Percentiles rank a stretch among this genome's conserved stretches.
These are phyloP conservation scores for Neostethus bicornis DNA, from an alignment of 2,797 vertebrate genomes.

Conservation along the genomic window DNA sequence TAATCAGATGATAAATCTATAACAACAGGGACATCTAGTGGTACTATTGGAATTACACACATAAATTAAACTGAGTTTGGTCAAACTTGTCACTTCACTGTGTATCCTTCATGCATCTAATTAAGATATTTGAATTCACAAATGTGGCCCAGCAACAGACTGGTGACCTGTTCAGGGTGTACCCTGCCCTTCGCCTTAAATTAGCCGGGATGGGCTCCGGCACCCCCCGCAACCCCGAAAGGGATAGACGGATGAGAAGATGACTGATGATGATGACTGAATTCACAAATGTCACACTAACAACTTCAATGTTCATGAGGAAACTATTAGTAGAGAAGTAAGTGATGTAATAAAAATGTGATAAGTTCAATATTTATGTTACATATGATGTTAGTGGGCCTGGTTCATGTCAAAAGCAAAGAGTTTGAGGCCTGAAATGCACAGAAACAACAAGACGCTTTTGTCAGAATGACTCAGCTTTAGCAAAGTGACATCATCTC, in stretches of 20 bases:
- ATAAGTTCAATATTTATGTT: conserved; percentile 48
- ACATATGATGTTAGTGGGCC: conserved; percentile 49
- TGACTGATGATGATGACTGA: conserved; percentile 9
- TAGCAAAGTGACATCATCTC: conserved; percentile 72
- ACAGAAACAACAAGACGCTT: conserved; percentile 60
- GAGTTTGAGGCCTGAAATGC: conserved; percentile 43
- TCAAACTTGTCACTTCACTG: conserved; percentile 6
- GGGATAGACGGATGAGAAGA: no score
- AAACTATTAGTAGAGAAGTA: conserved; percentile 50
- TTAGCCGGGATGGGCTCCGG: no score
- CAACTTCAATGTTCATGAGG: conserved; percentile 6
- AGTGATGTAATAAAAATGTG: conserved; percentile 58
- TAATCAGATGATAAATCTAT: conserved; percentile 14
- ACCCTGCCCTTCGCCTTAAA: no score
- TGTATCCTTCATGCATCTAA: background rate
- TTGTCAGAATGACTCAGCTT: conserved; percentile 44
- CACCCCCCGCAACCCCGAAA: no score
- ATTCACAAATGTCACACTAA: conserved; percentile 25
- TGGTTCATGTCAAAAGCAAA: conserved; percentile 62
- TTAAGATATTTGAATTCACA: conserved; percentile 15
- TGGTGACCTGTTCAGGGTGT: no score
- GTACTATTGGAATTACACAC: conserved; percentile 35
- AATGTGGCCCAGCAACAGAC: no score
- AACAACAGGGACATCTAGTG: conserved; percentile 79
- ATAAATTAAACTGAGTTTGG: background rate